Percentiles rank a stretch among this genome's conserved stretches.
phyloP scores from a whole-genome alignment of 2,113 vertebrate species.

The Rissa tridactyla region DNA sequence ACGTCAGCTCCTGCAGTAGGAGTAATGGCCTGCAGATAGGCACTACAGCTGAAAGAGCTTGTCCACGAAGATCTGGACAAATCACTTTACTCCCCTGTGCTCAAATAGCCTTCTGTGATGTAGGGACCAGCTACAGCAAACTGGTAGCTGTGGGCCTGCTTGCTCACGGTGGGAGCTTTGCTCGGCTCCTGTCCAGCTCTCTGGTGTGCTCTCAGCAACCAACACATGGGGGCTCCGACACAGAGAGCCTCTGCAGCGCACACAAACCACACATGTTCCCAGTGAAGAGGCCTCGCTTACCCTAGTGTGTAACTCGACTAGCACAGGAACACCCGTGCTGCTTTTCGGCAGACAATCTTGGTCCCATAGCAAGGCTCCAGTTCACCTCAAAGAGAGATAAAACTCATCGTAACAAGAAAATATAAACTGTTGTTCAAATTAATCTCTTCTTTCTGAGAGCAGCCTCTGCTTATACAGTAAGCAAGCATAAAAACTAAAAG shows the following conservation, averaged over 20 bases:
- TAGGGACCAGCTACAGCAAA: not conserved
- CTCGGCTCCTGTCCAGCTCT: not conserved
- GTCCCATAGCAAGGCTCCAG: not conserved
- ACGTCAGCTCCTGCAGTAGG: not conserved
- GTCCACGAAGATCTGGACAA: not conserved
- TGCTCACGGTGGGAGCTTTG: not conserved
- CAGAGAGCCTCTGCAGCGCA: fast-evolving
- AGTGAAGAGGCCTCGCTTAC: not conserved
- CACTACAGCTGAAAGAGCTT: not conserved
- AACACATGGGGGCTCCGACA: not conserved
- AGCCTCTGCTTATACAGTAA: not conserved
- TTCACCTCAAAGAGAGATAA: not conserved
- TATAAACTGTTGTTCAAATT: not conserved
- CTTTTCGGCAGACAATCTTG: not conserved
- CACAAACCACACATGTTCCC: not conserved
- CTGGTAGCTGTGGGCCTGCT: not conserved
- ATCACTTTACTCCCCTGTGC: not conserved
- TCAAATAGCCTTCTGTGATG: not conserved
- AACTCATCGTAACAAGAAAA: not conserved
- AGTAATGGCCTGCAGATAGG: not conserved
- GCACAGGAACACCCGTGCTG: not conserved
- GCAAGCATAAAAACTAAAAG: not conserved
- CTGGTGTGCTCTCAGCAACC: not conserved
- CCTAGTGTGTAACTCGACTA: not conserved
- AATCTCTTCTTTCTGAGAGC: not conserved